Evolutionary conservation across 2,888 invertebrate genomes (phyloP).

Genomic region (Abscondita cerata): DNA sequence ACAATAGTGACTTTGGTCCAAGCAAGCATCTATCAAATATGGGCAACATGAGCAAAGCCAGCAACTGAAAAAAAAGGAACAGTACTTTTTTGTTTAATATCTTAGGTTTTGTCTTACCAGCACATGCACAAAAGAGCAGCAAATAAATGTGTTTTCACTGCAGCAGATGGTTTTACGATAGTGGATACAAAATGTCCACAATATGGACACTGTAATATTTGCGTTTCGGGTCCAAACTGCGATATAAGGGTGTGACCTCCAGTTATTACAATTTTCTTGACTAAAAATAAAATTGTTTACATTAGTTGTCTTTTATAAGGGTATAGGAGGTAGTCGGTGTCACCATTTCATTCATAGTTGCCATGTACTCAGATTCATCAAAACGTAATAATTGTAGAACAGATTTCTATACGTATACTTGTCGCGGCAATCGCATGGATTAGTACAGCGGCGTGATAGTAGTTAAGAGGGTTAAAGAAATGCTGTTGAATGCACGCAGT

Average conservation of each 20-base stretch:
- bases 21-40: constrained; percentile 59
- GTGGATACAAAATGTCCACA: constrained; percentile 52
- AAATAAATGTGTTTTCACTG: constrained; percentile 55
- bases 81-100: background rate
- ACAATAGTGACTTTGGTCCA: constrained; percentile 59
- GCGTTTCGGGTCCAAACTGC: constrained; percentile 49
- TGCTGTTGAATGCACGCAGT: too few species aligned
- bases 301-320: too few species aligned
- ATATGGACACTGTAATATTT: constrained; percentile 51
- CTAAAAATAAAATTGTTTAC: constrained; percentile 13
- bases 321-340: too few species aligned
- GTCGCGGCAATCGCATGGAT: too few species aligned
- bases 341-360: too few species aligned
- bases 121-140: constrained; percentile 53
- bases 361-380: too few species aligned
- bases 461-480: too few species aligned
- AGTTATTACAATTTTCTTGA: constrained; percentile 22
- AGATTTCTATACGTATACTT: too few species aligned
- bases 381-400: too few species aligned
- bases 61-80: constrained; percentile 48
- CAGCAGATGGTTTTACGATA: constrained; percentile 48
- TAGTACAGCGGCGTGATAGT: too few species aligned
- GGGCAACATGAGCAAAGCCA: constrained; percentile 59
- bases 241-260: constrained; percentile 10
- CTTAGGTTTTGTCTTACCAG: constrained; percentile 44